Evolutionary conservation across 2,888 invertebrate species (phyloP), one percentile per base, ranked within the genome.

Genomic region (Torymus texanus): DNA sequence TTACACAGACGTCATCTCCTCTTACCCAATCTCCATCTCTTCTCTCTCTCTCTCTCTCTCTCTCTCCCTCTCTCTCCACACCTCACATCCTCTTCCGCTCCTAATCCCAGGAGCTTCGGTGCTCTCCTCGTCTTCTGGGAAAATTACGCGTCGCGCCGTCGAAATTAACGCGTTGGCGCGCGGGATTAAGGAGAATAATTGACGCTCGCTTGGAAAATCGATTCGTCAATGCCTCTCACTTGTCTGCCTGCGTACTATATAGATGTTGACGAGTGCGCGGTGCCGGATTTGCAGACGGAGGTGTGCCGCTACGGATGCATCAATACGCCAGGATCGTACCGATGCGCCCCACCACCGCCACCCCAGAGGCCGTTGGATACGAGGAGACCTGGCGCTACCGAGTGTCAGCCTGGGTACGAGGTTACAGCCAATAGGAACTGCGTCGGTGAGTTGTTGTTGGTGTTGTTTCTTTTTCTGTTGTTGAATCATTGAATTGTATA

Each of bases 251-350:
- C 1, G 21, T 41, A 51, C 41, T 29, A 29, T 29, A 67, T 86
- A 93, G 94, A 94, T 88, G 91, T 94, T 50, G 92, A 95, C 86
- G 95, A 95, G 88, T 95, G 95, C 85, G 86, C 85, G 18, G 91
- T 92, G 53, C 88, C 90, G 56, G 89, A 90, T 82, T 84, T 90
- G 41, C 90, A 90, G 83, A 86, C 87, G 75, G 88, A 89, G 80
- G 84, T 87, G 78, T 90, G 90, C 84, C 87, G 84, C 68, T 87
- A 87, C 76, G 90, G 90, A 65, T 93, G 93, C 87, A 88, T 92
- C 83, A 93, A 93, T 87, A 92, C 91, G n/a, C 91, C 91, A n/a
- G 93, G 93, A 21, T 91, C 92, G 67, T 93, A 92, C 87, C 85
- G 87, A 14, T 90, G 90, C 81, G 85, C 87, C 12, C 85, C 87